Evolutionary conservation across 2,888 invertebrate species (phyloP).

Genomic region (Agrotis exclamationis): DNA sequence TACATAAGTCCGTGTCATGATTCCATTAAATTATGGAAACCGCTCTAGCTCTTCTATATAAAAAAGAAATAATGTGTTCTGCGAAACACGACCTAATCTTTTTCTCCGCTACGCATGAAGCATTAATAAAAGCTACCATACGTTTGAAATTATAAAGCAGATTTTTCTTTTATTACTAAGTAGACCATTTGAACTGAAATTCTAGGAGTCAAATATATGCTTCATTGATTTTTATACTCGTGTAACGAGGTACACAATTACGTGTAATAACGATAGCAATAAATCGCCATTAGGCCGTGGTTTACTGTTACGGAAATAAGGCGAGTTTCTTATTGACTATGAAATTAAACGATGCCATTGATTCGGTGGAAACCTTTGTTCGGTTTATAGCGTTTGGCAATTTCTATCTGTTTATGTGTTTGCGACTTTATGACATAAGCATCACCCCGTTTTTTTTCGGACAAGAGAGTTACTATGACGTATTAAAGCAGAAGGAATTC

Average conservation of each 20-base stretch:
- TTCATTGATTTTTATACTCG: conserved; percentile 36
- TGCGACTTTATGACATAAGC: neutral
- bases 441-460: neutral
- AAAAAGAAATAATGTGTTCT: conserved; percentile 5
- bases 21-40: conserved; percentile 12
- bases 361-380: conserved; percentile 29
- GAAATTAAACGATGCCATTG: conserved; percentile 43
- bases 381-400: conserved; percentile 11
- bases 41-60: neutral
- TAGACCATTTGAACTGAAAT: conserved; percentile 7
- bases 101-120: neutral
- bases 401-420: conserved; percentile 6
- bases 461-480: neutral
- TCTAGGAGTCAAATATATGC: conserved; percentile 16
- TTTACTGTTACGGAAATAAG: conserved; percentile 42
- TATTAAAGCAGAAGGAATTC: too few relatives aligned
- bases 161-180: neutral
- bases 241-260: conserved; percentile 45
- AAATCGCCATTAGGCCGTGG: conserved; percentile 43
- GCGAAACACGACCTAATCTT: conserved; percentile 3
- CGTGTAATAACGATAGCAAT: conserved; percentile 57
- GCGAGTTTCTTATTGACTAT: conserved; percentile 33
- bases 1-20: neutral
- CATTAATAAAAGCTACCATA: neutral
- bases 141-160: conserved; percentile 11